These are phyloP conservation scores for Acrocyrtus sp. DNA, from an alignment of 2,888 invertebrate genomes.

Conservation along the genomic window DNA sequence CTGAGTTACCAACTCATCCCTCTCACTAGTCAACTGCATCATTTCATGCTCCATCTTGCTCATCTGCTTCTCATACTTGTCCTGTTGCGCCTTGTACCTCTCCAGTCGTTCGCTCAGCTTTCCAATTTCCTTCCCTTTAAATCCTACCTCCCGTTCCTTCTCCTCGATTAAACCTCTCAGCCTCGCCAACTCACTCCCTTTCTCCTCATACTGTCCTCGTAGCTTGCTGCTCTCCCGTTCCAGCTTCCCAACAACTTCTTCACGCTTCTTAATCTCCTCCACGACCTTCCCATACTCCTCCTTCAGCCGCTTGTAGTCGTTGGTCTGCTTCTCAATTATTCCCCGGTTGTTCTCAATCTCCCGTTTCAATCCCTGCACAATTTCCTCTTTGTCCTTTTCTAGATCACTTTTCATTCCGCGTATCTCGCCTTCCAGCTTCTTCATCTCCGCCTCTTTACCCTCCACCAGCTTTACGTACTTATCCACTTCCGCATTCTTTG, in stretches of 20 bases:
- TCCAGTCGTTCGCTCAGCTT: conserved; percentile 82
- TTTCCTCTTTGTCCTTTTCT: conserved; percentile 47
- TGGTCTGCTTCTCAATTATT: conserved; percentile 83
- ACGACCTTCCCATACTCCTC: conserved; percentile 68
- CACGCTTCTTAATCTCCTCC: conserved; percentile 73
- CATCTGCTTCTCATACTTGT: conserved; percentile 85
- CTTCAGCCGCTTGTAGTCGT: conserved; percentile 77
- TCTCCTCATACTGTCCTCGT: conserved; percentile 74
- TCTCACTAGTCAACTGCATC: conserved; percentile 84
- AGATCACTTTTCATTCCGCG: conserved; percentile 79
- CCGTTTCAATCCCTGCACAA: conserved; percentile 79
- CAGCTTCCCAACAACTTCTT: conserved; percentile 27
- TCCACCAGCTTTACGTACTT: conserved; percentile 83
- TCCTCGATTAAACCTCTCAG: conserved; percentile 64
- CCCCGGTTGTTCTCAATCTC: conserved; percentile 84
- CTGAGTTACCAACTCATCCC: conserved; percentile 88
- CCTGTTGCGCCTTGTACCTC: conserved; percentile 81
- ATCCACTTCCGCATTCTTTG: conserved; percentile 82
- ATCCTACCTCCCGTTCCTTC: conserved; percentile 78
- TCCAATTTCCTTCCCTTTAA: conserved; percentile 78
- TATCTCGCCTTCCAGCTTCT: conserved; percentile 75
- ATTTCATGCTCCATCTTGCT: conserved; percentile 86
- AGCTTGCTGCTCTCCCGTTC: conserved; percentile 52
- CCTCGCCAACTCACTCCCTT: conserved; percentile 77
- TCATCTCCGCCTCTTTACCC: conserved; percentile 69